Evolutionary conservation across 2,888 invertebrate genomes (phyloP).

Genomic region (Iphiclides podalirius): DNA sequence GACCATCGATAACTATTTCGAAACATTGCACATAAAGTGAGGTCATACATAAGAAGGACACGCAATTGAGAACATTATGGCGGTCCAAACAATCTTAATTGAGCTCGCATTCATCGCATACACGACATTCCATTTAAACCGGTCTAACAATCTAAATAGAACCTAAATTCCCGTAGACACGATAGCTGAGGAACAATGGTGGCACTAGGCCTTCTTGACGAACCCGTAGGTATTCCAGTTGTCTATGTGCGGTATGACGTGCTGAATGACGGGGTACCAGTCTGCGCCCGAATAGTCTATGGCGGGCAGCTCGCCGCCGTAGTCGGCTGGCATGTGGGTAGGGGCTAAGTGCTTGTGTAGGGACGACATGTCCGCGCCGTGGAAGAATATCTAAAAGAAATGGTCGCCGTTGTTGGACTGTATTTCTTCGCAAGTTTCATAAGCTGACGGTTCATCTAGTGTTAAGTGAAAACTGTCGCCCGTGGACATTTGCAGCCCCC

Average conservation of each 20-base stretch:
- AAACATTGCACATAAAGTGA: too few relatives aligned
- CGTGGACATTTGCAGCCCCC: too few relatives aligned
- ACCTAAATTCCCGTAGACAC: too few relatives aligned
- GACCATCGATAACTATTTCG: too few relatives aligned
- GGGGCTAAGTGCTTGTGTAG: constrained; percentile 86
- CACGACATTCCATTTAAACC: too few relatives aligned
- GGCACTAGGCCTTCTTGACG: constrained; percentile 73
- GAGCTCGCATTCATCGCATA: too few relatives aligned
- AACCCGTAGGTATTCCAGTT: constrained; percentile 86
- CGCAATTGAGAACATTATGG: background rate
- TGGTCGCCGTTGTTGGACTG: background rate
- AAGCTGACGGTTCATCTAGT: too few relatives aligned
- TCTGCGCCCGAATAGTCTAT: constrained; percentile 88
- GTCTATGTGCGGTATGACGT: constrained; percentile 82
- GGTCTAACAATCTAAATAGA: too few relatives aligned
- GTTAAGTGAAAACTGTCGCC: too few relatives aligned
- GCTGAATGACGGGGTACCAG: constrained; percentile 86
- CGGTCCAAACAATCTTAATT: background rate
- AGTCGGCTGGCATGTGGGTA: constrained; percentile 86
- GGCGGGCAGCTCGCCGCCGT: constrained; percentile 86
- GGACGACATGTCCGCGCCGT: constrained; percentile 88
- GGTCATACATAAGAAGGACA: too few relatives aligned
- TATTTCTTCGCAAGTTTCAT: too few relatives aligned
- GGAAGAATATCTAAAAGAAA: constrained; percentile 86
- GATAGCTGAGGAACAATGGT: too few relatives aligned